These are phyloP conservation scores for Clostera curtula DNA, from an alignment of 2,888 invertebrate species.

Conservation along the genomic window DNA sequence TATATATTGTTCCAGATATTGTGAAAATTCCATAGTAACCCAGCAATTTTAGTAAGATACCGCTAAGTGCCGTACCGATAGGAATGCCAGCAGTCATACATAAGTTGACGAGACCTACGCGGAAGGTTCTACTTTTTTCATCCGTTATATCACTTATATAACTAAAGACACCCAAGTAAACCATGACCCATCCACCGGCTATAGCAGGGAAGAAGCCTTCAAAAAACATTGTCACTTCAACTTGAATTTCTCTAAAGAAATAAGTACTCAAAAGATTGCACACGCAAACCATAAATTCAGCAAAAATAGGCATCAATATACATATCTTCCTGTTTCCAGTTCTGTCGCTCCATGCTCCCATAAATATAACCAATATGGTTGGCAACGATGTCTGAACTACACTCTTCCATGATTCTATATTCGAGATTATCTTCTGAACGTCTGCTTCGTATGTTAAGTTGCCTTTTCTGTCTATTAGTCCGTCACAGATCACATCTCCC, in stretches of 20 bases:
- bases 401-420: conserved; percentile 73
- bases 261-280: conserved; percentile 69
- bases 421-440: conserved; percentile 71
- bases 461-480: conserved; percentile 42
- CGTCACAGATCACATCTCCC: conserved; percentile 51
- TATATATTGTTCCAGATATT: conserved; percentile 44
- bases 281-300: conserved; percentile 63
- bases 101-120: conserved; percentile 76
- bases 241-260: conserved; percentile 67
- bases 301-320: conserved; percentile 70
- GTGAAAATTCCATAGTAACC: conserved; percentile 63
- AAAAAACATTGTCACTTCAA: conserved; percentile 69
- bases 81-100: conserved; percentile 75
- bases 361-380: conserved; percentile 68
- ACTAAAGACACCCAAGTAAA: conserved; percentile 75
- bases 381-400: conserved; percentile 73
- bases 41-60: conserved; percentile 53
- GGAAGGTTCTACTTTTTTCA: conserved; percentile 69
- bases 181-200: conserved; percentile 71
- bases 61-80: conserved; percentile 72
- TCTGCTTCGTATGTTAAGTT: conserved; percentile 79
- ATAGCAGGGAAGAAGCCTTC: conserved; percentile 72
- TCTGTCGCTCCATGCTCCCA: conserved; percentile 78
- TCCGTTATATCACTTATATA: conserved; percentile 76
- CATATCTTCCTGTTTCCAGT: conserved; percentile 73